phyloP scores from a whole-genome alignment of 1,140 invertebrate genomes.

The Choristoneura fumiferana region DNA sequence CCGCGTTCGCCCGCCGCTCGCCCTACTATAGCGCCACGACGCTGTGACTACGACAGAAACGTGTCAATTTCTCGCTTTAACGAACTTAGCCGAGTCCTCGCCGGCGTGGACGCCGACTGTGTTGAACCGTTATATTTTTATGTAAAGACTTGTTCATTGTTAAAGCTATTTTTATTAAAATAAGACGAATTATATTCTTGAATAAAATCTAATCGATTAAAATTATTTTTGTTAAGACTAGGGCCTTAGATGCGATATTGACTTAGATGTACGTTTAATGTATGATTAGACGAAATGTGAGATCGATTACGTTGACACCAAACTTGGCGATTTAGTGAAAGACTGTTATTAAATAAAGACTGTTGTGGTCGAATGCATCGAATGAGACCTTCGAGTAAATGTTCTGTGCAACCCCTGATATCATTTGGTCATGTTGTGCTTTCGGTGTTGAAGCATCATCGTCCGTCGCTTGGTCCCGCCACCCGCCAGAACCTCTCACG shows the following conservation, averaged over 20 bases:
- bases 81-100: constrained; percentile 54
- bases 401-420: constrained; percentile 48
- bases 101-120: constrained; percentile 54
- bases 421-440: constrained; percentile 68
- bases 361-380: constrained; percentile 70
- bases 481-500: constrained; percentile 61
- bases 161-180: constrained; percentile 71
- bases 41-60: constrained; percentile 58
- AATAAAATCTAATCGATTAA: constrained; percentile 50
- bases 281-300: constrained; percentile 61
- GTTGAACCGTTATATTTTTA: constrained; percentile 68
- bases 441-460: constrained; percentile 71
- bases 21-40: constrained; percentile 66
- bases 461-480: constrained; percentile 60
- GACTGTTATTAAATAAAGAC: constrained; percentile 66
- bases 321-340: constrained; percentile 51
- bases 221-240: constrained; percentile 71
- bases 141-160: constrained; percentile 68
- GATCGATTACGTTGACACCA: constrained; percentile 59
- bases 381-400: constrained; percentile 58
- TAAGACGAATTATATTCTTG: constrained; percentile 69
- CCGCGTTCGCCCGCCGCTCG: constrained; percentile 27
- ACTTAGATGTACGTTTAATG: constrained; percentile 55
- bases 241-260: constrained; percentile 59
- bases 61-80: constrained; percentile 72